These are phyloP conservation scores for Stomatorhinus walkeri DNA, from an alignment of 2,797 vertebrate genomes.

Conservation along the genomic window DNA sequence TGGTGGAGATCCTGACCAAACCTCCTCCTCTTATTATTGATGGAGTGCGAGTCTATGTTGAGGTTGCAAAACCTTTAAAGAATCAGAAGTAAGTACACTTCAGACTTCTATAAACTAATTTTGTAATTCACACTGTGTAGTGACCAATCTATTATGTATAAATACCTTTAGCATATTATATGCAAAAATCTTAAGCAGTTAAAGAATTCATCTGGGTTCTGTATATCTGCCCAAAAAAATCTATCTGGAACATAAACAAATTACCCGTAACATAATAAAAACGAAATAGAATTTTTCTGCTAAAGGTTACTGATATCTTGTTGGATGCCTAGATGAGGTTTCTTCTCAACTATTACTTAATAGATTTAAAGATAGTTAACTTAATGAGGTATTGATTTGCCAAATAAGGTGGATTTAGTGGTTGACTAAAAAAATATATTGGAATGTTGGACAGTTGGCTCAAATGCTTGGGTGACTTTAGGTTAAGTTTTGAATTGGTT, in stretches of 20 bases:
- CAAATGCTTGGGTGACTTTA: background rate
- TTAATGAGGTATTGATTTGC: background rate
- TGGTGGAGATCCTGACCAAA: constrained; percentile 83
- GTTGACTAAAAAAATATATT: background rate
- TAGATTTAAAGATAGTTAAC: background rate
- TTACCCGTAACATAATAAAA: background rate
- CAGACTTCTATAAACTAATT: background rate
- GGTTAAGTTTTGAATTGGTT: background rate
- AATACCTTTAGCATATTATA: background rate
- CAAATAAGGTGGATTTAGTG: background rate
- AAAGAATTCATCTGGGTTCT: background rate
- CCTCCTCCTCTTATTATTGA: constrained; percentile 80
- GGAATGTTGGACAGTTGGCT: background rate
- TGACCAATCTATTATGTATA: background rate
- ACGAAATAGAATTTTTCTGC: background rate
- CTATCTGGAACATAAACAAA: background rate
- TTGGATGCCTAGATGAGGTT: background rate
- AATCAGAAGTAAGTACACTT: constrained; percentile 61
- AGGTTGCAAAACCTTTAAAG: constrained; percentile 76
- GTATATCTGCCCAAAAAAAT: background rate
- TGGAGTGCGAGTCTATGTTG: constrained; percentile 81
- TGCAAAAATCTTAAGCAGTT: background rate
- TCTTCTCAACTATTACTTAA: background rate
- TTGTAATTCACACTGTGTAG: background rate
- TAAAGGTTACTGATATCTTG: background rate